These are phyloP conservation scores for Manacus vitellinus DNA, from an alignment of 2,113 vertebrate genomes.

Conservation along the genomic window DNA sequence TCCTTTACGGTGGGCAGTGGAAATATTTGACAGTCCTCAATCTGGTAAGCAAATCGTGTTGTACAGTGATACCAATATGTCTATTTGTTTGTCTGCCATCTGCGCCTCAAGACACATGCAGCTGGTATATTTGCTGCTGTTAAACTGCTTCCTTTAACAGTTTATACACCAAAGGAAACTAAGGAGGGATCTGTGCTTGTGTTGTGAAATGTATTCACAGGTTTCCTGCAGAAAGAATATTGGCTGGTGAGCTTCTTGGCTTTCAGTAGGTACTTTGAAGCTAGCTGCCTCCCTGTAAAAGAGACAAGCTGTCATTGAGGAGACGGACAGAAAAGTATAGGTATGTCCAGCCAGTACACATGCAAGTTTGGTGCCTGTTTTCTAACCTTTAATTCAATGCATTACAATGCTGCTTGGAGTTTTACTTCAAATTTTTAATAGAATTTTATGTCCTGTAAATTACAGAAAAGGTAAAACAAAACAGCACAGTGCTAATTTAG, in stretches of 20 bases:
- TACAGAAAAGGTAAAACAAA: neutral
- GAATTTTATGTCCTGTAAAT: neutral
- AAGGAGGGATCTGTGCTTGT: neutral
- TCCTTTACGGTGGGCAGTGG: slow-evolving; percentile 66
- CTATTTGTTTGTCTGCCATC: slow-evolving; percentile 48
- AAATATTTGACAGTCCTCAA: slow-evolving; percentile 81
- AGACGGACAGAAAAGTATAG: neutral
- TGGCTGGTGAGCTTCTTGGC: neutral
- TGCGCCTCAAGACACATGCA: slow-evolving; percentile 24
- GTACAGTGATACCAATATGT: neutral
- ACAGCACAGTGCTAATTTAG: neutral
- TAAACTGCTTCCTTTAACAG: slow-evolving; percentile 11
- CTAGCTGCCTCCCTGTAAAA: neutral
- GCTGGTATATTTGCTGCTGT: slow-evolving; percentile 53
- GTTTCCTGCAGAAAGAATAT: neutral
- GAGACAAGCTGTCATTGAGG: neutral
- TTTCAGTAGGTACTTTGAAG: neutral
- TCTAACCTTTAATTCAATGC: neutral
- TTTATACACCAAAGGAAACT: neutral
- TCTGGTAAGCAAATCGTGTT: slow-evolving; percentile 74
- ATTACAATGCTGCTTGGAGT: neutral
- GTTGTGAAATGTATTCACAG: neutral
- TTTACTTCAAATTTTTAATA: neutral
- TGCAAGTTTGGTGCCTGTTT: neutral
- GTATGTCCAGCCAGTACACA: neutral